phyloP scores from a whole-genome alignment of 2,888 invertebrate species.

The Eurytoma adleriae region DNA sequence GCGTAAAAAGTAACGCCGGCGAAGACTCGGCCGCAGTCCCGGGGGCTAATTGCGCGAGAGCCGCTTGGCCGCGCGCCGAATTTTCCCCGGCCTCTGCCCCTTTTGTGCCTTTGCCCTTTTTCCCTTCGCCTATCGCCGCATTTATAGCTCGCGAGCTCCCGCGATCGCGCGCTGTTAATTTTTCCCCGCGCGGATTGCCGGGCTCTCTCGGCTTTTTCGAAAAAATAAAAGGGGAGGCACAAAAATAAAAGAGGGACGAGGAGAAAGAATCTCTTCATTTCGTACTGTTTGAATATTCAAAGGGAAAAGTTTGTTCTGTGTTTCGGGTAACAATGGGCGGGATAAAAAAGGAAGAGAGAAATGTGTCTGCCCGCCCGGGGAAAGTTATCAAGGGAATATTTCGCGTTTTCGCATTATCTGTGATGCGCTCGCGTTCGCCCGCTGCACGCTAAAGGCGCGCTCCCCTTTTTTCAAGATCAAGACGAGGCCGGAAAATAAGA shows the following conservation, averaged over 20 bases:
- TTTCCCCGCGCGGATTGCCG: background rate
- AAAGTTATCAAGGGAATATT: no score
- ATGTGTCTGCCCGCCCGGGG: background rate
- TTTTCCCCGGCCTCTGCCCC: background rate
- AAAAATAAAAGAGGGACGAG: background rate
- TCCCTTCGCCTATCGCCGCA: background rate
- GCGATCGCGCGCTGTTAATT: background rate
- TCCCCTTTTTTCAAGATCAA: no score
- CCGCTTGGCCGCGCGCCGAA: constrained; percentile 46
- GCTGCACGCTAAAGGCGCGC: no score
- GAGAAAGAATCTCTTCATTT: constrained; percentile 14
- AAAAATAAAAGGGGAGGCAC: background rate
- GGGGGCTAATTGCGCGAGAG: constrained; percentile 39
- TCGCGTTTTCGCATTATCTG: no score
- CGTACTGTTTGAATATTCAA: constrained; percentile 4
- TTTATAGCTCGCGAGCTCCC: background rate
- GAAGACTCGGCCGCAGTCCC: constrained; percentile 14
- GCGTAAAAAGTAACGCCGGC: constrained; percentile 42
- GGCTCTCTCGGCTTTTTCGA: constrained; percentile 12
- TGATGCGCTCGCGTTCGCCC: no score
- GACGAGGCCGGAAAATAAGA: no score
- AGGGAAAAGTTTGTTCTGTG: constrained; percentile 18
- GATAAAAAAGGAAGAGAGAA: background rate
- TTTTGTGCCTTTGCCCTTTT: background rate
- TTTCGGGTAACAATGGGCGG: background rate